Base-by-base conservation (phyloP, 2,888 invertebrate species). In the Drosophila lacicola region DNA sequence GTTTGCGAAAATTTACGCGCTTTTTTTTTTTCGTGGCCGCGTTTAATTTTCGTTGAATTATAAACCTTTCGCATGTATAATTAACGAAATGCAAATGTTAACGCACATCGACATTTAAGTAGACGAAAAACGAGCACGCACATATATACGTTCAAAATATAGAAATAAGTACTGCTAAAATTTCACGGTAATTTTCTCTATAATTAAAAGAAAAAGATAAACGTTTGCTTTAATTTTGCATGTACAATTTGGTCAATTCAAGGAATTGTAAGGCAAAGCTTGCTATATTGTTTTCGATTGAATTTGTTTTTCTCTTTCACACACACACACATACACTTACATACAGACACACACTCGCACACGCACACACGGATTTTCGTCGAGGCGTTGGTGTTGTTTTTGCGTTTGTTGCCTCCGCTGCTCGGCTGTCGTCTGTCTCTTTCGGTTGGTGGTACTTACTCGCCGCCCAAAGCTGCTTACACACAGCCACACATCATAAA, bases 101-200 rank as follows among this genome's bases (percentile, higher is more conserved):
- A 73, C 58, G 64, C 67, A 80, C 80, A 69, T 68, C 83, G 70
- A 79, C 80, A 82, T 75, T 64, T 58, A 79, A 39, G 53, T 69
- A 49, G 79, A 79, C 74, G 75, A 72, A 78, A 76, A 61, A 80
- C 68, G 71, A 64, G 68, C 78, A 70, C 74, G 68, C 80, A 72
- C 74, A 77, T 74, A 70, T 60, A 61, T 62, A 77, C 72, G 87
- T 76, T 78, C 70, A 69, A 78, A 76, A 80, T 77, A 64, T 85
- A 66, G 65, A 76, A 82, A 82, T 70, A 63, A 80, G 78, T 72
- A 85, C 84, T 78, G 88, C 80, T 80, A 83, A 87, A 83, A 75
- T 83, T 88, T 84, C 82, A 87, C 87, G 71, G 71, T 80, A 88
- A 85, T 88, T 85, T 86, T 81, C 70, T 86, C 89, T 88, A 74